A percentile compares a stretch with the other conserved stretches of the same genome.
Conservation (phyloP, 2,888 invertebrate genomes). For the Stegana nigrithorax region DNA sequence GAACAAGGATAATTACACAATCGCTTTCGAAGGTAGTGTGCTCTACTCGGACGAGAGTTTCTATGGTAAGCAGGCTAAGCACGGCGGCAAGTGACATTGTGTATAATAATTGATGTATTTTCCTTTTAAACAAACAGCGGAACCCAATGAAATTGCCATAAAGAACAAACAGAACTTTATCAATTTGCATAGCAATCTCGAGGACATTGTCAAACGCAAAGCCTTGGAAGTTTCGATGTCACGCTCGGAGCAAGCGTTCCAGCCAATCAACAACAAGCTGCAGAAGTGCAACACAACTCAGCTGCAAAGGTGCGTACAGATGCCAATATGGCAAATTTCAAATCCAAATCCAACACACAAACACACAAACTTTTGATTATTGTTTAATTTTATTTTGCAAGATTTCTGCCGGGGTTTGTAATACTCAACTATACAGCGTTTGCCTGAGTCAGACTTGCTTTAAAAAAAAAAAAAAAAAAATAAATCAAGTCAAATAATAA, state of each 20-base stretch:
- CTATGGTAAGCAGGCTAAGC: constrained; percentile 70
- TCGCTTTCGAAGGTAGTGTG: constrained; percentile 92
- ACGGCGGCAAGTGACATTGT: too few species aligned
- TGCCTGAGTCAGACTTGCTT: too few species aligned
- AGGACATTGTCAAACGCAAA: constrained; percentile 68
- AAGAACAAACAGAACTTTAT: constrained; percentile 67
- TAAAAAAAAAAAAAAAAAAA: too few species aligned
- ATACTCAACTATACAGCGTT: too few species aligned
- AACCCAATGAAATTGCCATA: constrained; percentile 63
- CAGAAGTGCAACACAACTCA: constrained; percentile 78
- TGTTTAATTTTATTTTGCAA: too few species aligned
- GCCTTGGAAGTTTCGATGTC: constrained; percentile 83
- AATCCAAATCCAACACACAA: too few species aligned
- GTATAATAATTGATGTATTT: background rate
- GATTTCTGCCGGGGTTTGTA: too few species aligned
- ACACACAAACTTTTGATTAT: too few species aligned
- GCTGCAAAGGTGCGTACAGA: constrained; percentile 71
- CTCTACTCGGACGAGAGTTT: constrained; percentile 88
- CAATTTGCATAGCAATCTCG: constrained; percentile 67
- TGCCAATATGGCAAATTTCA: constrained; percentile 15
- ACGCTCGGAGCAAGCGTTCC: constrained; percentile 87
- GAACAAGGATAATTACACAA: constrained; percentile 94
- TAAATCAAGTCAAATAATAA: too few species aligned
- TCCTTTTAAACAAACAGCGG: too few species aligned
- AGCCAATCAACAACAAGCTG: constrained; percentile 90